Evolutionary conservation across 2,113 vertebrate genomes (phyloP).

Genomic region (Antechinus stuartii): DNA sequence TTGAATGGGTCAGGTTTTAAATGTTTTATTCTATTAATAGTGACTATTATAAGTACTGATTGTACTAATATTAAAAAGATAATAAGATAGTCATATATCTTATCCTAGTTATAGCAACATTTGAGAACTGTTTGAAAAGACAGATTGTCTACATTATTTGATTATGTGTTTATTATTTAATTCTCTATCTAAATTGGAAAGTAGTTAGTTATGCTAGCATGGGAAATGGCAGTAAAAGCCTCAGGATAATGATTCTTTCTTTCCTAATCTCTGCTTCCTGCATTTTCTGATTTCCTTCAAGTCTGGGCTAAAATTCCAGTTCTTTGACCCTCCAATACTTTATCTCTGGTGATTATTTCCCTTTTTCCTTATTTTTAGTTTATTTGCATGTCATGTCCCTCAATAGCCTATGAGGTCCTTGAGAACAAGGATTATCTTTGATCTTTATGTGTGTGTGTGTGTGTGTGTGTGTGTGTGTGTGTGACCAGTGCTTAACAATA

Average conservation of each 20-base stretch:
- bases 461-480: not conserved
- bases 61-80: slow-evolving; percentile 21
- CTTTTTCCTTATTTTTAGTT: not conserved
- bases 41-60: slow-evolving; percentile 5
- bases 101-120: slow-evolving; percentile 12
- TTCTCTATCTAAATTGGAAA: slow-evolving; percentile 39
- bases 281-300: not conserved
- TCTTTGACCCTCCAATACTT: not conserved
- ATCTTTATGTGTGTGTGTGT: not conserved
- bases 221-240: slow-evolving; percentile 28
- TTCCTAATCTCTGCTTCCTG: not conserved
- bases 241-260: not conserved
- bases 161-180: slow-evolving; percentile 46
- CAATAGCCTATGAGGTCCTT: not conserved
- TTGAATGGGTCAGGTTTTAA: not conserved
- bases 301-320: not conserved
- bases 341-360: not conserved
- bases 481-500: not conserved
- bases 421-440: not conserved
- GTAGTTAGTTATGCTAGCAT: slow-evolving; percentile 17
- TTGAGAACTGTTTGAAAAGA: slow-evolving; percentile 43
- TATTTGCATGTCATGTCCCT: not conserved
- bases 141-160: slow-evolving; percentile 35
- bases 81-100: not conserved
- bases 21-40: slow-evolving; percentile 47